These are phyloP conservation scores for Progne subis DNA, from an alignment of 2,113 vertebrate genomes.

Conservation along the genomic window DNA sequence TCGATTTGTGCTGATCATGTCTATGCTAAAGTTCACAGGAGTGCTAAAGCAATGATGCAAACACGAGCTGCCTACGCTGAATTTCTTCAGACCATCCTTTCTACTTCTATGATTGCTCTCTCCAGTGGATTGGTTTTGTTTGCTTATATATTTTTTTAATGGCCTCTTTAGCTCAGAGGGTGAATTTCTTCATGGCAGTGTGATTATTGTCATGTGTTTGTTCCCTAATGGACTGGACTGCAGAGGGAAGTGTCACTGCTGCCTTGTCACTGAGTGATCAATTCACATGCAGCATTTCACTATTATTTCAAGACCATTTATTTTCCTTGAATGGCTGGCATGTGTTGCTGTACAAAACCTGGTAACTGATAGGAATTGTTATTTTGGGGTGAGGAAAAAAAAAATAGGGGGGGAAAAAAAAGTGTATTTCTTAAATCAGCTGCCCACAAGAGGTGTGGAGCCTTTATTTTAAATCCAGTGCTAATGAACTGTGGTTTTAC, in stretches of 20 bases:
- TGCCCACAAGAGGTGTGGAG: background rate
- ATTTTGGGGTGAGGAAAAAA: background rate
- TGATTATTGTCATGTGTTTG: background rate
- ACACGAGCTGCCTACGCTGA: background rate
- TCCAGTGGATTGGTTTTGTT: background rate
- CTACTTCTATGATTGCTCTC: background rate
- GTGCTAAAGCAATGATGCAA: background rate
- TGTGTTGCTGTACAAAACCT: background rate
- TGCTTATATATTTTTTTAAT: background rate
- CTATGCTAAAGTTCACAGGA: slow-evolving; percentile 79
- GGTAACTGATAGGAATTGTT: background rate
- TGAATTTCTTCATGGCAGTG: background rate
- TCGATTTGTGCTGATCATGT: slow-evolving; percentile 31
- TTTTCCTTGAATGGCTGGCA: background rate
- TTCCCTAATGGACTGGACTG: background rate
- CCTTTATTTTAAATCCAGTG: background rate
- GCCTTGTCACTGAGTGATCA: background rate
- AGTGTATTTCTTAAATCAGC: background rate
- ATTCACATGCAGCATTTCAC: background rate
- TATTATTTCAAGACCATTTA: background rate
- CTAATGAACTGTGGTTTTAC: background rate
- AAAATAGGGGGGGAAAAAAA: background rate
- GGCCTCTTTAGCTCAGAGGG: background rate
- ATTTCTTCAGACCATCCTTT: background rate
- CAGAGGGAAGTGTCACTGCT: background rate